Base-by-base conservation (phyloP, 2,113 vertebrate species). In the Epinephelus moara region DNA sequence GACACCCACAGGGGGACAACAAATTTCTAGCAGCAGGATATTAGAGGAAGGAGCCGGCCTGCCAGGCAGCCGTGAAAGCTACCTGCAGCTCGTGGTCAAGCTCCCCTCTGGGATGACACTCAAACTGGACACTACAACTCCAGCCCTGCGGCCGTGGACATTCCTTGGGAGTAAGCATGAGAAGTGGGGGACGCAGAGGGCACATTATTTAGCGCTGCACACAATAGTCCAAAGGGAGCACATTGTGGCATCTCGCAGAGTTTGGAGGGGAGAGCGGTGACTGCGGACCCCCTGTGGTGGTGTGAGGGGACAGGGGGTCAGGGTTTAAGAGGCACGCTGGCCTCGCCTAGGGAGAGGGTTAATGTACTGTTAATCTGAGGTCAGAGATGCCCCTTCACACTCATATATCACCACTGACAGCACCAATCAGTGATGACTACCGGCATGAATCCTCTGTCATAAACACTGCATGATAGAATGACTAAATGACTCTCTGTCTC, bases 1-100 rank as follows among this genome's bases (percentile, higher is more conserved):
- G 94, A 96, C 90, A 92, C 86, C 90, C 91, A 42, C 80, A 96
- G 95, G 92, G 92, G 92, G 94, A 92, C 90, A 81, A 96, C 96
- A 96, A 96, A 97, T 98, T 97, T 97, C 95, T 92, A 96, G 95
- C 97, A 97, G 97, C 96, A 60, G 97, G 97, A 95, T 3, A 75
- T 93, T 89, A 71, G 57, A 69, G 69, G 25, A 71, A 57, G 67
- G 80, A 82, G 89, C 86, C 92, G 79, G 94, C 95, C 94, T 91
- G 93, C 6, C 0, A 93, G 92, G 93, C 53, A 3, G 87, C 82
- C 68, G 88, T 95, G 87, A 97, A 96, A 94, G 95, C 93, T 94
- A 96, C 96, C 96, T 96, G 95, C 93, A 93, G 92, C 73, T 86
- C 23, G 89, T 80, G 72, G 86, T 84, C 78, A 89, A 94, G 86